These are phyloP conservation scores for Oreochromis aureus DNA, from an alignment of 2,113 vertebrate genomes.

Conservation along the genomic window DNA sequence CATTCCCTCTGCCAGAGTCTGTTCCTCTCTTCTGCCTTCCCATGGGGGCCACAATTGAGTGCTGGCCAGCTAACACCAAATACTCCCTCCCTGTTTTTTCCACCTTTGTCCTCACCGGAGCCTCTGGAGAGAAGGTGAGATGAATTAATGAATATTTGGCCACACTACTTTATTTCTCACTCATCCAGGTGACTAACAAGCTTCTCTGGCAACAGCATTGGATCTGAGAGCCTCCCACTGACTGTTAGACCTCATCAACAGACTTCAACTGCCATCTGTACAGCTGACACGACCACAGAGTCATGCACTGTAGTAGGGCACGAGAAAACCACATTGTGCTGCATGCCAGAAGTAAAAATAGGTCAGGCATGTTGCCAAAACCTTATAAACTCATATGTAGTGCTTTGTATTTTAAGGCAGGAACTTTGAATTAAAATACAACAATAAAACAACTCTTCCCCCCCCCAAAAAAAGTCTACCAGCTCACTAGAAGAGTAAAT, in stretches of 20 bases:
- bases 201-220: not conserved
- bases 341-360: slow-evolving; percentile 7
- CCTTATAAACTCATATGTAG: not conserved
- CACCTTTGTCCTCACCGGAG: slow-evolving; percentile 95
- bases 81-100: slow-evolving; percentile 97
- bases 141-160: not conserved
- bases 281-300: slow-evolving; percentile 8
- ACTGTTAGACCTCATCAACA: slow-evolving; percentile 15
- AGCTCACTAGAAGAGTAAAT: not conserved
- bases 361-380: slow-evolving; percentile 11
- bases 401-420: not conserved
- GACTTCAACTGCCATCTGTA: not conserved
- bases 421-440: not conserved
- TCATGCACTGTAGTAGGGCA: not conserved
- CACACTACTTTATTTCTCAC: not conserved
- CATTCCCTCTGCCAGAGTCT: slow-evolving; percentile 93
- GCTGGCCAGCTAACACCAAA: slow-evolving; percentile 92
- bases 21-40: slow-evolving; percentile 98
- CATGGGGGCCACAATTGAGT: slow-evolving; percentile 96
- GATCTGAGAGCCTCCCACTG: not conserved
- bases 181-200: not conserved
- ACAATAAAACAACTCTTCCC: not conserved
- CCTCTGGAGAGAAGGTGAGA: slow-evolving; percentile 94
- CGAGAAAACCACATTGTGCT: not conserved
- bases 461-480: not conserved